Percentiles rank a stretch among this genome's conserved stretches.
Evolutionary conservation across 2,797 vertebrate species (phyloP).

Genomic region (Oreortyx pictus): DNA sequence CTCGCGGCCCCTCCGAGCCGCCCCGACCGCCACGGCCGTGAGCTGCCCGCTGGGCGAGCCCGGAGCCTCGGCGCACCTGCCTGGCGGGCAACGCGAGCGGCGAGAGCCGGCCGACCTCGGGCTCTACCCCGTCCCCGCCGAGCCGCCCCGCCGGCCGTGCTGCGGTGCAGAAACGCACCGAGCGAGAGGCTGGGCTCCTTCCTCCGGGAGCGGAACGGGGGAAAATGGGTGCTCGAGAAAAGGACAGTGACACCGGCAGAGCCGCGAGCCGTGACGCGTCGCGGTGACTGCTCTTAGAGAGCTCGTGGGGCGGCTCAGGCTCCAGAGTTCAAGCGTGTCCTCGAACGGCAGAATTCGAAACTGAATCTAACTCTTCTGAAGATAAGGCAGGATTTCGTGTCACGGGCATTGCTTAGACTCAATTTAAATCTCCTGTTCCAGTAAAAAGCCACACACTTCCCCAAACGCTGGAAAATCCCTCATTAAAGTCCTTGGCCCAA

Average conservation of each 20-base stretch:
- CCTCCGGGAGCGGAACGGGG: background rate
- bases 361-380: background rate
- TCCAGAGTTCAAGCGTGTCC: background rate
- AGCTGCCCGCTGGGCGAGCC: background rate
- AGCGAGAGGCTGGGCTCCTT: background rate
- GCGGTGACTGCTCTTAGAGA: background rate
- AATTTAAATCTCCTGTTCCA: conserved; percentile 10
- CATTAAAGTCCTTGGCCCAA: conserved; percentile 11
- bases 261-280: background rate
- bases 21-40: background rate
- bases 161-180: background rate
- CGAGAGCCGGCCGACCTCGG: background rate
- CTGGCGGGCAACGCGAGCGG: background rate
- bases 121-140: background rate
- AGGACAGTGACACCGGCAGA: background rate
- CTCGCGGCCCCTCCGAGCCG: background rate
- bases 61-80: background rate
- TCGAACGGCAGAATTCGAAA: conserved; percentile 25
- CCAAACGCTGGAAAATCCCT: conserved; percentile 65
- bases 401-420: background rate
- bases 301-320: background rate
- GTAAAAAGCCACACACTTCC: conserved; percentile 37
- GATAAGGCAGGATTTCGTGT: background rate
- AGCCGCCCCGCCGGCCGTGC: background rate
- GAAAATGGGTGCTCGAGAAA: background rate